Conservation (phyloP, 2,888 invertebrate species). For the Holacanthella duospinosa region DNA sequence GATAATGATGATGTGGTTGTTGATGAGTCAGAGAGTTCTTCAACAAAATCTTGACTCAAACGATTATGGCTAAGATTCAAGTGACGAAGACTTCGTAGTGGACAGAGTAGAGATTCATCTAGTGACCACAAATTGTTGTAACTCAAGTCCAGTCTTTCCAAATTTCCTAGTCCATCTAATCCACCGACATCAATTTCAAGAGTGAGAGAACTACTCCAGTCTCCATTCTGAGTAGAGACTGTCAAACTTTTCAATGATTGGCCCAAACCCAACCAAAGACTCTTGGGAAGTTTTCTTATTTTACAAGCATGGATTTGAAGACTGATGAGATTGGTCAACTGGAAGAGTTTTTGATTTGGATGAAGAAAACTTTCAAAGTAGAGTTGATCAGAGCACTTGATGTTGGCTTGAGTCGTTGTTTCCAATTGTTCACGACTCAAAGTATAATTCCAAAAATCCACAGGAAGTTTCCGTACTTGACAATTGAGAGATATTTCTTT, state of each 20-base stretch:
- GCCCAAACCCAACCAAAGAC: constrained; percentile 67
- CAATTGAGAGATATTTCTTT: constrained; percentile 23
- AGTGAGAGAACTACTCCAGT: constrained; percentile 67
- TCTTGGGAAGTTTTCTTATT: constrained; percentile 38
- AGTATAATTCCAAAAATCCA: constrained; percentile 30
- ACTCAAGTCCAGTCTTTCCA: constrained; percentile 73
- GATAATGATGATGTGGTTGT: constrained; percentile 43
- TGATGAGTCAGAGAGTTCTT: constrained; percentile 38
- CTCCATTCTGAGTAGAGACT: constrained; percentile 67
- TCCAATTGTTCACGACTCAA: constrained; percentile 27
- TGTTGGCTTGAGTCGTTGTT: constrained; percentile 45
- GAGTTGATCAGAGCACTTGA: constrained; percentile 66
- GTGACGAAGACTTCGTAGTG: constrained; percentile 62
- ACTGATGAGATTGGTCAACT: constrained; percentile 38
- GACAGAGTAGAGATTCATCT: constrained; percentile 68
- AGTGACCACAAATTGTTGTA: constrained; percentile 81
- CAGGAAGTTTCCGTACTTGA: constrained; percentile 26
- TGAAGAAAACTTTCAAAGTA: constrained; percentile 67
- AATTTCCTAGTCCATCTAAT: constrained; percentile 56
- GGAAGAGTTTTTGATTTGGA: constrained; percentile 45
- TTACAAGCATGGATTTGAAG: constrained; percentile 40
- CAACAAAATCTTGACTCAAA: constrained; percentile 50
- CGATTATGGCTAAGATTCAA: constrained; percentile 77
- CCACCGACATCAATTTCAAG: constrained; percentile 68
- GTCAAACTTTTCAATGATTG: constrained; percentile 75